Conservation (phyloP, 2,888 invertebrate species). For the Blastobasis lacticolella region DNA sequence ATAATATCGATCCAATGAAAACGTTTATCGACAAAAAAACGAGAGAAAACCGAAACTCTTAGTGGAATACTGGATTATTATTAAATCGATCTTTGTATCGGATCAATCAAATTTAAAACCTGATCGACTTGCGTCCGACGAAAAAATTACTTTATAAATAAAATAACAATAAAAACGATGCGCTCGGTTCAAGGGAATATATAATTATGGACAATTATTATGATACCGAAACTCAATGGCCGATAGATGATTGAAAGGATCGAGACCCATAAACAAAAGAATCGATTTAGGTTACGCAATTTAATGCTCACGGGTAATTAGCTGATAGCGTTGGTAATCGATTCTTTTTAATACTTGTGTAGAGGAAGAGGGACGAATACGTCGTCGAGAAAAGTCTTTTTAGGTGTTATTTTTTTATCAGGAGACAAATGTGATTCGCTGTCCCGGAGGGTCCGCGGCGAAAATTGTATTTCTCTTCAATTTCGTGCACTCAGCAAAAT, state of each 20-base stretch:
- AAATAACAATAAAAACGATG: slow-evolving; percentile 74
- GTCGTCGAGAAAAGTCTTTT: slow-evolving; percentile 17
- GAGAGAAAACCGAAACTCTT: slow-evolving; percentile 49
- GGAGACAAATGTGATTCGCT: slow-evolving; percentile 47
- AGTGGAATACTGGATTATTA: slow-evolving; percentile 62
- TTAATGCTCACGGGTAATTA: slow-evolving; percentile 65
- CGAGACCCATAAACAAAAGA: slow-evolving; percentile 71
- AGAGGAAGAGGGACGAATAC: background rate
- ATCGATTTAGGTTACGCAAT: slow-evolving; percentile 68
- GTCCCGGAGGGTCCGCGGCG: slow-evolving; percentile 42
- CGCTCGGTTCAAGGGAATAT: slow-evolving; percentile 67
- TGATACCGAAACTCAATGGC: slow-evolving; percentile 70
- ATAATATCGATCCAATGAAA: slow-evolving; percentile 48
- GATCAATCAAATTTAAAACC: slow-evolving; percentile 73
- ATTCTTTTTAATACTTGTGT: slow-evolving; percentile 31
- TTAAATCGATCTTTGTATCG: slow-evolving; percentile 72
- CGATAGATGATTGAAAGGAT: slow-evolving; percentile 74
- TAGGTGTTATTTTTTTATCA: slow-evolving; percentile 27
- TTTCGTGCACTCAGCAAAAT: slow-evolving; percentile 67
- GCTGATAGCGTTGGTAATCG: slow-evolving; percentile 44
- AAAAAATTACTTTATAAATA: slow-evolving; percentile 74
- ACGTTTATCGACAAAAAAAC: slow-evolving; percentile 56
- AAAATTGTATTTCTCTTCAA: slow-evolving; percentile 71
- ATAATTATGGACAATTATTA: slow-evolving; percentile 75
- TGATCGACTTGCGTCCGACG: slow-evolving; percentile 64